Base-by-base conservation (phyloP, 2,888 invertebrate species). In the Chouioia cunea region DNA sequence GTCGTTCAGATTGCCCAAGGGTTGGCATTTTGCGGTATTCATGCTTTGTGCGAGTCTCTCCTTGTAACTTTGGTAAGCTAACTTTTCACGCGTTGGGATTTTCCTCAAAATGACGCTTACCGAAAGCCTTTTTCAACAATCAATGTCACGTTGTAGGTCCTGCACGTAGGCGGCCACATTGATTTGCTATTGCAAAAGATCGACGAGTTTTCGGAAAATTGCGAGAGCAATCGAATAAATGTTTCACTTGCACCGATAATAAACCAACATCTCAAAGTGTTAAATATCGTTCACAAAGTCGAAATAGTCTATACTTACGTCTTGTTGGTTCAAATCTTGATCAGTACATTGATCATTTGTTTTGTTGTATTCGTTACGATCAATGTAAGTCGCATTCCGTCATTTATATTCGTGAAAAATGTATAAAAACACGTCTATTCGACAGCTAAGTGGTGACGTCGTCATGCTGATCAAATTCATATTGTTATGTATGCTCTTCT, bases 401-500 rank as follows among this genome's bases (percentile, higher is more conserved):
- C n/a, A n/a, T n/a, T n/a, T n/a, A n/a, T n/a, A n/a, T n/a, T n/a
- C n/a, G n/a, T n/a, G n/a, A n/a, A n/a, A n/a, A n/a, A 27, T 4
- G 27, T 27, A 3, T 27, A 27, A 4, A 3, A 6, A 27, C 6
- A 27, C 6, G 27, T 27, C 27, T 6, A 4, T 27, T 27, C 3
- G 44, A 8, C 53, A 78, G 79, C 69, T 76, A 6, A n/a, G 46
- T 2, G 59, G 69, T 0, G 56, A 75, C 12, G 54, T 57, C 12
- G 3, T 64, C 0, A 59, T 70, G 10, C 20, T 78, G 10, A 12
- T 75, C 2, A 79, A 75, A 57, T 76, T 62, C 1, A 10, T 74
- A 2, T 14, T 50, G 18, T 70, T 27, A 6, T 76, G 76, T 18
- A 16, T 73, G 0, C 52, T 57, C 0, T 58, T 73, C n/a, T 66